Evolutionary conservation across 1,140 invertebrate genomes (phyloP).

Genomic region (Archivesica marissinica): DNA sequence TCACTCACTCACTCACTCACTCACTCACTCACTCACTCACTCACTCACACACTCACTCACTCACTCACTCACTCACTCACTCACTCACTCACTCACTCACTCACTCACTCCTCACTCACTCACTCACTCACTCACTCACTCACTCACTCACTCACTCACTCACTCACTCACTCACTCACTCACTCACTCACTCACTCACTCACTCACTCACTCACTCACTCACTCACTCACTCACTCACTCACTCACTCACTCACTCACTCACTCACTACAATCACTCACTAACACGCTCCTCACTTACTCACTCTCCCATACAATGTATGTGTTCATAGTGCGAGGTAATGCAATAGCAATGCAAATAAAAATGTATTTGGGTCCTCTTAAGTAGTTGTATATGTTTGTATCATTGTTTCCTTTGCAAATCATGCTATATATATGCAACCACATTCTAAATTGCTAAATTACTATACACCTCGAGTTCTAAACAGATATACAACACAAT

Average conservation of each 20-base stretch:
- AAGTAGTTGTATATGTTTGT: too few relatives aligned
- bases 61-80: slow-evolving; percentile 27
- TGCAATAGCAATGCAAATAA: too few relatives aligned
- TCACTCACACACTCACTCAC: slow-evolving; percentile 23
- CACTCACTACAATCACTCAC: too few relatives aligned
- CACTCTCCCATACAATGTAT: too few relatives aligned
- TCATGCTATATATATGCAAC: not conserved
- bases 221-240: slow-evolving; percentile 20
- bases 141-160: slow-evolving; percentile 27
- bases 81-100: slow-evolving; percentile 27
- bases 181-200: slow-evolving; percentile 27
- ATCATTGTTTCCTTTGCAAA: not conserved
- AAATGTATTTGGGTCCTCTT: too few relatives aligned
- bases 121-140: slow-evolving; percentile 27
- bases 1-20: slow-evolving; percentile 27
- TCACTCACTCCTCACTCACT: too few relatives aligned
- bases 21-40: slow-evolving; percentile 27
- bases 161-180: slow-evolving; percentile 27
- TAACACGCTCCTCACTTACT: too few relatives aligned
- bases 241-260: not conserved
- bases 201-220: slow-evolving; percentile 27
- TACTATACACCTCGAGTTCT: too few relatives aligned
- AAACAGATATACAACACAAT: too few relatives aligned
- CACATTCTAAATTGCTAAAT: too few relatives aligned
- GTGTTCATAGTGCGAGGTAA: too few relatives aligned